Conservation (phyloP, 2,797 vertebrate species). For the Periophthalmus magnuspinnatus region DNA sequence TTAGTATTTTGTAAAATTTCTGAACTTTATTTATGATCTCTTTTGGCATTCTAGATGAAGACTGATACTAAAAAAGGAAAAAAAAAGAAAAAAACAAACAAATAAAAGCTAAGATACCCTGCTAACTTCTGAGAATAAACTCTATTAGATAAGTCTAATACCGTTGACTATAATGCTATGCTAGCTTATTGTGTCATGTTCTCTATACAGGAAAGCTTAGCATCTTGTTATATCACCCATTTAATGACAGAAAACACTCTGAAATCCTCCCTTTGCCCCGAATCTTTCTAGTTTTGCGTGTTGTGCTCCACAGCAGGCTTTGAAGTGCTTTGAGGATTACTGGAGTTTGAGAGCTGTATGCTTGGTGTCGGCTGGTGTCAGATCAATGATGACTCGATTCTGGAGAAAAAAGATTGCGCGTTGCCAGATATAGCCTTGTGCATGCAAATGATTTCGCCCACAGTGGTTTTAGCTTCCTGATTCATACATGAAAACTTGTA, state of each 20-base stretch:
- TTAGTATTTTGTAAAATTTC: no score
- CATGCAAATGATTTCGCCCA: slow-evolving; percentile 34
- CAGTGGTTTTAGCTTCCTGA: slow-evolving; percentile 26
- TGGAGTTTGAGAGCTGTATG: slow-evolving; percentile 12
- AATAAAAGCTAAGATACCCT: no score
- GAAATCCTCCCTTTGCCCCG: background rate
- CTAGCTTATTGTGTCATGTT: background rate
- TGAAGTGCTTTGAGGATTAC: slow-evolving; percentile 56
- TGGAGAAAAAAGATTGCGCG: slow-evolving; percentile 19
- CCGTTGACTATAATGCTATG: background rate
- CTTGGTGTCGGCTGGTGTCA: slow-evolving; percentile 34
- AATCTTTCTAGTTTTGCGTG: background rate
- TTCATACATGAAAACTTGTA: slow-evolving; percentile 10
- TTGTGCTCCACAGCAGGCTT: slow-evolving; percentile 24
- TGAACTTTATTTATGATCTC: no score
- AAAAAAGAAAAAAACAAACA: no score
- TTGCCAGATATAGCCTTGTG: slow-evolving; percentile 24
- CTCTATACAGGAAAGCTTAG: background rate
- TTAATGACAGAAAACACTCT: background rate
- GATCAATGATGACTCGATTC: slow-evolving; percentile 38
- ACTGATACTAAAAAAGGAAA: no score
- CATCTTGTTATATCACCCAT: background rate
- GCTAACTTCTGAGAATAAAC: background rate
- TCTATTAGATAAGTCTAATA: background rate
- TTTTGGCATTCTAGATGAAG: no score